Evolutionary conservation across 2,797 vertebrate species (phyloP), one percentile per base, ranked within the genome.

Genomic region (Psittacula echo): DNA sequence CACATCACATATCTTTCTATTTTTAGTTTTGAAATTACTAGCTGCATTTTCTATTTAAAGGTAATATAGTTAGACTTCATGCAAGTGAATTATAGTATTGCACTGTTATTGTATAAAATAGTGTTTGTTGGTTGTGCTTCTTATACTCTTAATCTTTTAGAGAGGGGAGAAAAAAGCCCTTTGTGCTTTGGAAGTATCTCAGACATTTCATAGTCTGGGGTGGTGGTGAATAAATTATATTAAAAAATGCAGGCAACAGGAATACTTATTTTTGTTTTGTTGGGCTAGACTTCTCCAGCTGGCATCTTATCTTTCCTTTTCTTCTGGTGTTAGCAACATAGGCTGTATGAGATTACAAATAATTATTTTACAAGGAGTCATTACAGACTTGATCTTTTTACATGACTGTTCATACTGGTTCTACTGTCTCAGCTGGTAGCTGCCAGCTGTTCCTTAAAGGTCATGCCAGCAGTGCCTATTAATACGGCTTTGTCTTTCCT

Each of bases 11-110:
- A n/a, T 30, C 27, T 87, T 89, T 80, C 76, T 95, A 83, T 74
- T 90, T 95, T 94, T 94, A 78, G 76, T 47, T 89, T 74, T 65
- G 23, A 92, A 96, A 88, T 86, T 87, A 45, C 85, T 95, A 82
- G 71, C 48, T 95, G 67, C 51, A 20, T 79, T 92, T 93, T 76
- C 74, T 94, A 11, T 89, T 93, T 95, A 83, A 96, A 66, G 64
- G 34, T 86, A 82, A 70, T 62, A 58, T 68, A 73, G 68, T 93
- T 79, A 89, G 81, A 70, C 66, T 90, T 77, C 51, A 75, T 94
- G 66, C 58, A 83, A 81, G 44, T 85, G 93, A 96, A 81, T 96
- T 80, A 77, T 41, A 51, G 88, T 70, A 62, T 92, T 91, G 56
- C 78, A 62, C 74, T 88, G 45, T 70, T 89, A n/a, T 47, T 85